phyloP scores from a whole-genome alignment of 1,140 invertebrate genomes.

The Pollicipes pollicipes region DNA sequence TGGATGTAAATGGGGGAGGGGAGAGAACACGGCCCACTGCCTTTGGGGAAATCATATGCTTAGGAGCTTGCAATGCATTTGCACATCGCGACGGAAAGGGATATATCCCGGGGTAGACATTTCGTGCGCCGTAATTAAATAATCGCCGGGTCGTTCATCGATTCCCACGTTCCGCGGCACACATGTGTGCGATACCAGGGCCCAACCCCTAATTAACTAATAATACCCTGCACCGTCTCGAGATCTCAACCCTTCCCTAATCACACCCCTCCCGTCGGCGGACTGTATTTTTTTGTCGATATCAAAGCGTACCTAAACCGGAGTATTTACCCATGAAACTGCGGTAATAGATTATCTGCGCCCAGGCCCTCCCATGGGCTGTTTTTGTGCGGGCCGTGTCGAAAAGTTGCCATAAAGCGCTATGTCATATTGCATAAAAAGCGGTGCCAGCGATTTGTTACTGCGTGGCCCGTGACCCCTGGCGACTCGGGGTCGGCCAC shows the following conservation, averaged over 20 bases:
- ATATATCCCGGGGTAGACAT: neutral
- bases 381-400: neutral
- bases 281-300: neutral
- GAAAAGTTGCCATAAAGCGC: neutral
- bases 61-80: too few relatives aligned
- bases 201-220: neutral
- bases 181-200: neutral
- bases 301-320: neutral
- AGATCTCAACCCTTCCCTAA: neutral
- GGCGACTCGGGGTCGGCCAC: neutral
- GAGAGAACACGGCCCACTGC: too few relatives aligned
- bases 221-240: neutral
- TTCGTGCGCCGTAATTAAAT: neutral
- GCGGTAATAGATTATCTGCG: neutral
- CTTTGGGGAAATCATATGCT: too few relatives aligned
- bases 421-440: neutral
- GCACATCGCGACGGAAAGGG: neutral
- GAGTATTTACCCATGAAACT: constrained; percentile 1
- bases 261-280: neutral
- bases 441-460: neutral
- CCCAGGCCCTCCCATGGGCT: too few relatives aligned
- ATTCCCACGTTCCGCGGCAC: neutral
- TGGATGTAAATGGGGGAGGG: too few relatives aligned
- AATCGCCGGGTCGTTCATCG: neutral
- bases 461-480: neutral